Percentiles rank a stretch among this genome's conserved stretches.
phyloP scores from a whole-genome alignment of 53 echinoderm and acorn worm species.

The Echinometra lucunter region DNA sequence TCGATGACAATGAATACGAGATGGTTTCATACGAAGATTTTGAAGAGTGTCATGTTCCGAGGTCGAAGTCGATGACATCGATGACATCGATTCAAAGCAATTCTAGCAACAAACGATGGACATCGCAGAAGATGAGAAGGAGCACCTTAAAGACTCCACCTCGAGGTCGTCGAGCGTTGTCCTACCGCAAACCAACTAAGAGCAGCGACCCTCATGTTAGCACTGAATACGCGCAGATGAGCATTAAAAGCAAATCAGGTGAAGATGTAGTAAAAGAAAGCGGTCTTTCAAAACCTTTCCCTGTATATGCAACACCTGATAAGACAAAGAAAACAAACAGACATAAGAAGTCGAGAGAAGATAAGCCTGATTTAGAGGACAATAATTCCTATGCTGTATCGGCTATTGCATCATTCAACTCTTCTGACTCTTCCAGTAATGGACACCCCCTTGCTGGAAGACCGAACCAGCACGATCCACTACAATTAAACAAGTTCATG shows the following conservation, averaged over 20 bases:
- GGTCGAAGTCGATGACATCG: conserved; percentile 46
- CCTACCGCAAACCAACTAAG: conserved; percentile 4
- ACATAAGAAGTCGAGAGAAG: not conserved
- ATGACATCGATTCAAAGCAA: conserved; percentile 11
- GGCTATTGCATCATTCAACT: not conserved
- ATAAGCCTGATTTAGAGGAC: not conserved
- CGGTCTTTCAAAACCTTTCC: not conserved
- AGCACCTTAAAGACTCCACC: conserved; percentile 46
- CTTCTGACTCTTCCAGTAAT: not conserved
- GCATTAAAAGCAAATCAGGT: conserved; percentile 30
- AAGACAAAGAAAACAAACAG: conserved; percentile 1
- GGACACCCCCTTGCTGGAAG: not conserved
- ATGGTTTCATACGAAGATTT: not conserved
- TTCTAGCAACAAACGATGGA: conserved; percentile 46
- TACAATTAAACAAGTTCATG: not conserved
- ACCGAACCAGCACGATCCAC: not conserved
- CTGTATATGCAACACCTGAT: conserved; percentile 32
- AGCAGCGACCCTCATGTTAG: conserved; percentile 48
- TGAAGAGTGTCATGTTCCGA: not conserved
- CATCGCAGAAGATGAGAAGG: conserved; percentile 56
- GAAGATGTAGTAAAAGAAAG: not conserved
- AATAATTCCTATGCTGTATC: conserved; percentile 25
- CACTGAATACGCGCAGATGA: conserved; percentile 57
- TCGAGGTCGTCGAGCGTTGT: conserved; percentile 35
- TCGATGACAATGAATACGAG: conserved; percentile 25